Evolutionary conservation across 2,113 vertebrate species (phyloP).

Genomic region (Prionailurus bengalensis): DNA sequence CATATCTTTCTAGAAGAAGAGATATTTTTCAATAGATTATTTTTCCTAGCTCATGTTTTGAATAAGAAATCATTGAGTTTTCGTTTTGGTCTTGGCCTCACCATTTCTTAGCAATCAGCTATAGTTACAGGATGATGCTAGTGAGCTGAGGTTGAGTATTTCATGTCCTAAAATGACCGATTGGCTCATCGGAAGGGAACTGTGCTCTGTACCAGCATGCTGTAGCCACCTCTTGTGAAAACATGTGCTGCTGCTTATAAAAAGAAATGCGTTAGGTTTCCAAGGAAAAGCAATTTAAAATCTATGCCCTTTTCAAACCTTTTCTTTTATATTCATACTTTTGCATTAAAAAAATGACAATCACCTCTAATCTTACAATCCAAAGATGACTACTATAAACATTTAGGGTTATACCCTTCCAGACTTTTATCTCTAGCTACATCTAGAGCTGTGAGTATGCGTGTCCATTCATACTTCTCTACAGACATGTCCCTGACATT

Average conservation of each 20-base stretch:
- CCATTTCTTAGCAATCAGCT: background rate
- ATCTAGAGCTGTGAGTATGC: background rate
- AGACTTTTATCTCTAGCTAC: background rate
- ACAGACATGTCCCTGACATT: background rate
- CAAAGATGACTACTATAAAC: background rate
- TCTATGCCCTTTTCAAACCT: background rate
- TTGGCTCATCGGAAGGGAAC: background rate
- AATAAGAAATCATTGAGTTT: background rate
- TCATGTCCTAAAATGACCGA: background rate
- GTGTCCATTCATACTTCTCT: background rate
- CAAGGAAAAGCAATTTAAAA: slow-evolving; percentile 35
- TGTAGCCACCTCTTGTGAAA: background rate
- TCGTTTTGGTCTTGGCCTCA: background rate
- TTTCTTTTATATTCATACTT: background rate
- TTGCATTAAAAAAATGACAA: slow-evolving; percentile 33
- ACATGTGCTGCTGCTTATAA: background rate
- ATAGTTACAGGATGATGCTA: background rate
- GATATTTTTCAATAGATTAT: background rate
- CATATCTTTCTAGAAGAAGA: slow-evolving; percentile 28
- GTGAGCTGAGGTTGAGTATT: background rate
- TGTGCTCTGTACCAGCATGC: background rate
- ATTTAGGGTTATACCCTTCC: background rate
- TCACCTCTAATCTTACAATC: background rate
- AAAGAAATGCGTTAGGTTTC: background rate
- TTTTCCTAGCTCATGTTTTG: slow-evolving; percentile 36